Base-by-base conservation (phyloP, 2,113 vertebrate species). In the Pelecanus crispus region DNA sequence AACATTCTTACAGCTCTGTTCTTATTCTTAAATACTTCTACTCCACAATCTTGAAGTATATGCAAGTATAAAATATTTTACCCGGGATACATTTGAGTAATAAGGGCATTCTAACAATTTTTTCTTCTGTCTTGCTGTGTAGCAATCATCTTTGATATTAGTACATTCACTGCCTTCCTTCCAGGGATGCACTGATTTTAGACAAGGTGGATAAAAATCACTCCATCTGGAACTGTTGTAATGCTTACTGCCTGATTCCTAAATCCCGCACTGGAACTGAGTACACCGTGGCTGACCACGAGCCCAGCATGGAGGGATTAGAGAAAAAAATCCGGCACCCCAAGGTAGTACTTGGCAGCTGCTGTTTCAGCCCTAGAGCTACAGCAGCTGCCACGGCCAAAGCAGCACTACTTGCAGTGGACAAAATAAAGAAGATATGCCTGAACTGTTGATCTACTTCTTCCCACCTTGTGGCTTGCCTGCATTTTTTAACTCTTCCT, bases 381-480 rank as follows among this genome's bases (percentile, higher is more conserved):
- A 89, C 52, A 80, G 94, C 91, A 94, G 93, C 91, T 96, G 93
- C 87, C 84, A 75, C 70, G 90, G 61, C 77, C 77, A 79, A 81
- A 94, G 58, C 58, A 88, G 49, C 31, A 9, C 20, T 77, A 34
- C 94, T 84, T 72, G 62, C 73, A 79, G 84, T 5, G 7, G 77
- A 75, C 56, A 68, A 74, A 94, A 75, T 49, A 70, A 72, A 24
- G 52, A 81, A 55, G 52, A 65, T 45, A 75, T 89, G 65, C 59
- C n/a, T 71, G 40, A 86, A 53, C 40, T 59, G 47, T 50, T 53
- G 36, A 79, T 75, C 47, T 74, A 4, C 42, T 82, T 71, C 53
- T 77, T 70, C 68, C 45, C 66, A 94, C 83, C 50, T 84, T 38
- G 49, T n/a, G 55, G 32, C 32, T 72, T 87, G 40, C 40, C 62